Evolutionary conservation across 1,140 invertebrate genomes (phyloP).

Genomic region (Tetragnatha versicolor): DNA sequence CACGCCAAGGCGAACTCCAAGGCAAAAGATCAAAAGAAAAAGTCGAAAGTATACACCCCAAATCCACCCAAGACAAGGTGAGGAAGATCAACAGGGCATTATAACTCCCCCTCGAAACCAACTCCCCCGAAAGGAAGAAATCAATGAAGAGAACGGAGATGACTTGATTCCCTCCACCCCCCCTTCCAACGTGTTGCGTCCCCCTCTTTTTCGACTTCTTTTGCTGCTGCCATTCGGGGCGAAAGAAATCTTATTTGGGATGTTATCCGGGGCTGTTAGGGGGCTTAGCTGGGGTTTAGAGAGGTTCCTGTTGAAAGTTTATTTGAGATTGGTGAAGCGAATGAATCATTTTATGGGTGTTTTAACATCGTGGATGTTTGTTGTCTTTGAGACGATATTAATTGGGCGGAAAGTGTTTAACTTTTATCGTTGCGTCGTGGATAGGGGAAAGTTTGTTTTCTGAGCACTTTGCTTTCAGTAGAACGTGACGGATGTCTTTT

Average conservation of each 20-base stretch:
- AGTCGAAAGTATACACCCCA: not conserved
- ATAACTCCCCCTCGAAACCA: slow-evolving; percentile 16
- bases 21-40: slow-evolving; percentile 20
- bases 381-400: too few species aligned
- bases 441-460: too few species aligned
- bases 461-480: too few species aligned
- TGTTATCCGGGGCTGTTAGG: not conserved
- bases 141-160: slow-evolving; percentile 44
- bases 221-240: not conserved
- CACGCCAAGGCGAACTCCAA: not conserved
- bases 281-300: not conserved
- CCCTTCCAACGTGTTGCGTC: not conserved
- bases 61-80: not conserved
- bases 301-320: not conserved
- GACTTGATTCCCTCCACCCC: slow-evolving; percentile 2
- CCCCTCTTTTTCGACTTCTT: not conserved
- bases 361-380: too few species aligned
- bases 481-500: too few species aligned
- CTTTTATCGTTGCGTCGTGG: too few species aligned
- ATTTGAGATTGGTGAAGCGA: too few species aligned
- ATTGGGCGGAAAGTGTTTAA: too few species aligned
- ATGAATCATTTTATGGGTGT: too few species aligned
- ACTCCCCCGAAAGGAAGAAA: slow-evolving; percentile 20
- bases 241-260: not conserved
- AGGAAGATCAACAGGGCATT: slow-evolving; percentile 37